Conservation (phyloP, 1,140 invertebrate genomes). For the Pseudomyrmex dendroicus region DNA sequence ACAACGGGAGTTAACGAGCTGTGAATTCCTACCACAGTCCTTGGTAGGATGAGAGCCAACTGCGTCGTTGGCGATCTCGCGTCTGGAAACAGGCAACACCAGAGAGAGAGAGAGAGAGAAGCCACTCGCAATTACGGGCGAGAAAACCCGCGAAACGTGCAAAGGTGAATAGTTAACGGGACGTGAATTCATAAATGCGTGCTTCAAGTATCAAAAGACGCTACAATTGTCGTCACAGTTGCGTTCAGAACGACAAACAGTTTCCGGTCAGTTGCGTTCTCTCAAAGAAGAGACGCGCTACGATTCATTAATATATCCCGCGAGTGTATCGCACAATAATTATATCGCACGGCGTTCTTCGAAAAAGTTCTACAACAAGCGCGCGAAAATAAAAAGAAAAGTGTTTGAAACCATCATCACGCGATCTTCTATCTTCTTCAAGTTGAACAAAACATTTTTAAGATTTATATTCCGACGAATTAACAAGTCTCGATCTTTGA, state of each 20-base stretch:
- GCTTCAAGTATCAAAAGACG: slow-evolving; percentile 8
- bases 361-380: too few relatives aligned
- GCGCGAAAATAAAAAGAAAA: too few relatives aligned
- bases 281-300: background rate
- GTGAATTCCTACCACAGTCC: slow-evolving; percentile 47
- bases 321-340: background rate
- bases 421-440: background rate
- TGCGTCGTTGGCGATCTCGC: slow-evolving; percentile 38
- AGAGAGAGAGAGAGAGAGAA: background rate
- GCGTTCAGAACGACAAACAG: background rate
- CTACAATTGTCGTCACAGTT: slow-evolving; percentile 20
- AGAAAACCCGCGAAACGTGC: slow-evolving; percentile 25
- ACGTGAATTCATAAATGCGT: slow-evolving; percentile 44
- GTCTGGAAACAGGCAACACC: slow-evolving; percentile 30
- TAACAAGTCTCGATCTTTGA: background rate
- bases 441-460: background rate
- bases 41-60: slow-evolving; percentile 20
- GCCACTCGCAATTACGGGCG: slow-evolving; percentile 41
- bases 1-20: slow-evolving; percentile 56
- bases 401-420: too few relatives aligned
- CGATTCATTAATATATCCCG: background rate
- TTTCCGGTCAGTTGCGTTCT: slow-evolving; percentile 2
- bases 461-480: background rate
- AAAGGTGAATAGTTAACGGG: slow-evolving; percentile 57
- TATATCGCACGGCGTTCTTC: background rate